Base-by-base conservation (phyloP, 2,888 invertebrate genomes). In the Campoplex nolae region DNA sequence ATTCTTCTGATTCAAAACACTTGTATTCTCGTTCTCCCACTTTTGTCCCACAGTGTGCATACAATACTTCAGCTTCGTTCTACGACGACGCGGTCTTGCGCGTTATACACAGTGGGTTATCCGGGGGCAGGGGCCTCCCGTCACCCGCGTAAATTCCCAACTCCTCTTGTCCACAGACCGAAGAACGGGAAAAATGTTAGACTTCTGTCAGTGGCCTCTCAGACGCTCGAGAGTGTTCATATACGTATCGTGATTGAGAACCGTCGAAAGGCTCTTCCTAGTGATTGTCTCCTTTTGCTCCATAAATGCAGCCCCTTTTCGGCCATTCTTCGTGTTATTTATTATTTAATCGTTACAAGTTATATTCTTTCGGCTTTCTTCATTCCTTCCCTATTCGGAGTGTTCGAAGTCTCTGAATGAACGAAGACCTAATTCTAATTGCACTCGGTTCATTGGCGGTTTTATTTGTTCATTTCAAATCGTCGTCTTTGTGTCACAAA, bases 151-250 rank as follows among this genome's bases (percentile, higher is more conserved):
- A 56, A 75, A 74, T 75, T 23, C 85, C 51, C 82, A 28, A 71
- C 54, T 56, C 62, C 75, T 62, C 54, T 67, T 45, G 54, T 84
- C 70, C 74, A 56, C 70, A 78, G 38, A 82, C 84, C 84, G 87
- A 88, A 74, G 88, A 84, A 86, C 84, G 90, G 86, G 85, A 88
- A 88, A 86, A 83, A 84, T 86, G 88, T 88, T 90, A 88, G 89
- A 91, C 88, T 91, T 92, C 92, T 90, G 91, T 91, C 93, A 93
- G 93, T 93, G 92, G 93, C 91, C 92, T 92, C 90, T 92, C 91
- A 91, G 90, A 91, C 92, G 90, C 89, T 90, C 87, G 88, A 90
- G 91, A 90, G 90, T 82, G 88, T 83, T 83, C 88, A 87, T 84
- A 75, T 45, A 42, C 74, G 74, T 42, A 56, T 80, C 62, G 62